These are phyloP conservation scores for Heliconius eleuchia DNA, from an alignment of 1,140 invertebrate species.

Conservation along the genomic window DNA sequence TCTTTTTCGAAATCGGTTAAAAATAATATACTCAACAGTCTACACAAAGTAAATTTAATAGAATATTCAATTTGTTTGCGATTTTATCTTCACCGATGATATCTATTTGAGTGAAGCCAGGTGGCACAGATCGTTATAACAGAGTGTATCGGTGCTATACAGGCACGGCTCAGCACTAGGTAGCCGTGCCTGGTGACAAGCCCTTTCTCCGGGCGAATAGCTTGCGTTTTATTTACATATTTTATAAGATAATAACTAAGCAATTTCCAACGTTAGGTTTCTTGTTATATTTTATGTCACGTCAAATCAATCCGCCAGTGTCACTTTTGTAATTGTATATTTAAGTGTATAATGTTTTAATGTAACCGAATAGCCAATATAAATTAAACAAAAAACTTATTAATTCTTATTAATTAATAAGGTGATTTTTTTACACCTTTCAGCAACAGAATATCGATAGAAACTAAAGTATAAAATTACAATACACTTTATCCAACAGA, in stretches of 20 bases:
- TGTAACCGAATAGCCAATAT: not conserved
- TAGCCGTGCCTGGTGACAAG: slow-evolving; percentile 15
- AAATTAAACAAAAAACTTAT: not conserved
- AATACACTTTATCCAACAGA: not conserved
- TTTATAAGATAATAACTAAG: slow-evolving; percentile 31
- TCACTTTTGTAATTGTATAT: slow-evolving; percentile 21
- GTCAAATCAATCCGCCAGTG: slow-evolving; percentile 6
- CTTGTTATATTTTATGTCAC: slow-evolving; percentile 11
- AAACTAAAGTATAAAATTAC: not conserved
- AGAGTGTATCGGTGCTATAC: not conserved
- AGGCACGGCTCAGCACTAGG: not conserved
- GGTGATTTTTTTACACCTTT: not conserved
- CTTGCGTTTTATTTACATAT: slow-evolving; percentile 24
- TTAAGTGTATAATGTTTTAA: not conserved
- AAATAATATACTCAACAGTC: not conserved
- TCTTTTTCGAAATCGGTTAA: not conserved
- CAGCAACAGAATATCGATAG: not conserved
- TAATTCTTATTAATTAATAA: not conserved
- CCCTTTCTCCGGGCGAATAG: slow-evolving; percentile 23
- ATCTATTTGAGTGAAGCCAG: slow-evolving; percentile 13
- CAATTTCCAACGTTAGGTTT: slow-evolving; percentile 12
- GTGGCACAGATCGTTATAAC: slow-evolving; percentile 13
- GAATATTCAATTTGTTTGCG: not conserved
- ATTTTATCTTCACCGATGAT: slow-evolving; percentile 9
- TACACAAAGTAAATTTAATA: slow-evolving; percentile 1